These are phyloP conservation scores for Aricia agestis DNA, from an alignment of 1,140 invertebrate genomes.

Conservation along the genomic window DNA sequence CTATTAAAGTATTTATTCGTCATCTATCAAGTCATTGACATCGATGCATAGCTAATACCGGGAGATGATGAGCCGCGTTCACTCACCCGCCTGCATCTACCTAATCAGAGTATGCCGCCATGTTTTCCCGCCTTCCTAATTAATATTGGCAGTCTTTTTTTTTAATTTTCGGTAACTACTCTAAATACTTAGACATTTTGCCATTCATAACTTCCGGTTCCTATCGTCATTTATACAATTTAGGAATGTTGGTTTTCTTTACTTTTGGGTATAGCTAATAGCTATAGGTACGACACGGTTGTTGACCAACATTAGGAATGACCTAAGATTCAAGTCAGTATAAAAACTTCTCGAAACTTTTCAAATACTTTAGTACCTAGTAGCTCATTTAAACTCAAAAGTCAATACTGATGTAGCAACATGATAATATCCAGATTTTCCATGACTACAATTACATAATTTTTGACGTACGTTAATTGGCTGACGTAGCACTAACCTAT, in stretches of 20 bases:
- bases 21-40: slow-evolving; percentile 71
- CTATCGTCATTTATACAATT: background rate
- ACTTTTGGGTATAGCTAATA: too few relatives aligned
- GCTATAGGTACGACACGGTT: too few relatives aligned
- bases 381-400: too few relatives aligned
- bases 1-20: slow-evolving; percentile 41
- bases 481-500: slow-evolving; percentile 9
- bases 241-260: too few relatives aligned
- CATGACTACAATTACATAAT: background rate
- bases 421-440: background rate
- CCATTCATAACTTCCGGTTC: background rate
- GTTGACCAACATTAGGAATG: too few relatives aligned
- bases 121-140: slow-evolving; percentile 20
- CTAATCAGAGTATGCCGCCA: slow-evolving; percentile 47
- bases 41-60: slow-evolving; percentile 53
- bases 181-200: background rate
- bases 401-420: too few relatives aligned
- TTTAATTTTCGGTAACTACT: background rate
- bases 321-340: too few relatives aligned
- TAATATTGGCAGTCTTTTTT: slow-evolving; percentile 15
- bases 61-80: slow-evolving; percentile 64
- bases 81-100: slow-evolving; percentile 61
- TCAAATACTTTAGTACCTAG: too few relatives aligned
- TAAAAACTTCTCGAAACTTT: too few relatives aligned
- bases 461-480: too few relatives aligned